These are phyloP conservation scores for Corythornis leucogaster DNA, from an alignment of 2,797 vertebrate species.

Conservation along the genomic window DNA sequence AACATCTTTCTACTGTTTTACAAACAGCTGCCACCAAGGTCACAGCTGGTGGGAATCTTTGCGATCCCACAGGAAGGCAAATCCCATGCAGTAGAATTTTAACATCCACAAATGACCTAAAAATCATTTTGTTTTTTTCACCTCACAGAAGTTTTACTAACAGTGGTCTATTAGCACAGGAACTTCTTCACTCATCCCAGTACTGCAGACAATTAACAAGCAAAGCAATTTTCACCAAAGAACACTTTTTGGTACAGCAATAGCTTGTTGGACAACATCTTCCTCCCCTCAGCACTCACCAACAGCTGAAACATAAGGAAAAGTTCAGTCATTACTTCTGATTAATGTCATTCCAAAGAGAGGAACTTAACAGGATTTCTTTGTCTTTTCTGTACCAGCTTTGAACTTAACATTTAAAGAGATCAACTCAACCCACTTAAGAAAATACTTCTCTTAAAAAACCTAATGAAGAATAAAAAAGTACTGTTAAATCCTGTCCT, in stretches of 20 bases:
- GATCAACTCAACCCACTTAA: background rate
- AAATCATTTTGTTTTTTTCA: background rate
- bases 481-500: background rate
- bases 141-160: background rate
- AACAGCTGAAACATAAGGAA: background rate
- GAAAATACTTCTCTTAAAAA: background rate
- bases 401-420: background rate
- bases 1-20: too few species aligned
- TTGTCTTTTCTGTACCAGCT: background rate
- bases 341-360: background rate
- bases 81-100: too few species aligned
- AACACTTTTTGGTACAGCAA: background rate
- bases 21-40: too few species aligned
- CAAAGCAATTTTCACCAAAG: background rate
- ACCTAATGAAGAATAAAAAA: background rate
- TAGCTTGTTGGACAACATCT: background rate
- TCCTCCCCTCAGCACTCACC: background rate
- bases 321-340: background rate
- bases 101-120: background rate
- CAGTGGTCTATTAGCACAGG: background rate
- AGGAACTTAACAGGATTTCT: background rate
- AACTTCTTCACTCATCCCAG: background rate
- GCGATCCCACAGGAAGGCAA: too few species aligned
- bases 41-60: too few species aligned
- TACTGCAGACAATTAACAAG: background rate